Base-by-base conservation (phyloP, 2,797 vertebrate species). In the Poecile montanus region DNA sequence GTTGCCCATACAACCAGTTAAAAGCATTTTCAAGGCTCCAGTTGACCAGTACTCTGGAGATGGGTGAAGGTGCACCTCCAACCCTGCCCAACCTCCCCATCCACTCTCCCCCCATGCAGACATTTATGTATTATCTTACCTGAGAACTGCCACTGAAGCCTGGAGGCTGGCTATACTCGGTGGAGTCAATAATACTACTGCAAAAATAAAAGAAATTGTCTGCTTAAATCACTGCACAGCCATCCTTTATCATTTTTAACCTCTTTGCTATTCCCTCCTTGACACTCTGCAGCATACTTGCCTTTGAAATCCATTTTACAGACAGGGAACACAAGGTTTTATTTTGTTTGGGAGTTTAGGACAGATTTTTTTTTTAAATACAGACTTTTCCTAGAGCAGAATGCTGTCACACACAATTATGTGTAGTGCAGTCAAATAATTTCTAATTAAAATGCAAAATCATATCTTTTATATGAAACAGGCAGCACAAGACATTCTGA, bases 161-260 rank as follows among this genome's bases (percentile, higher is more conserved):
- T 86, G 99, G 99, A 94, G 99, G 98, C 65, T 99, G 99, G 93
- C 96, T 99, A 94, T 99, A 99, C 94, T 99, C 99, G 70, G 99
- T 97, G 27, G 99, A 97, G 90, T 99, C 99, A 84, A 99, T 99
- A 97, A 99, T 99, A 98, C 98, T 99, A 97, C 98, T 99, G 97
- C 96, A 98, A 98, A 91, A 97, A 60, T 67, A 97, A 97, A 88
- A 97, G 72, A 97, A 85, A 97, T 6, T 89, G 50, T 63, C 84
- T 90, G 34, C 40, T 96, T 93, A 86, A 92, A 75, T 68, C 73
- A 30, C 77, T 76, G 36, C 60, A 70, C 68, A 88, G 66, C 18
- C 66, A 86, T 29, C 19, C 70, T 84, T 88, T 53, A 67, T 47
- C 1, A 61, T 84, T 94, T 94, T 81, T 85, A 94, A 88, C 70